Conservation (phyloP, 2,888 invertebrate genomes). For the Megastigmus dorsalis region DNA sequence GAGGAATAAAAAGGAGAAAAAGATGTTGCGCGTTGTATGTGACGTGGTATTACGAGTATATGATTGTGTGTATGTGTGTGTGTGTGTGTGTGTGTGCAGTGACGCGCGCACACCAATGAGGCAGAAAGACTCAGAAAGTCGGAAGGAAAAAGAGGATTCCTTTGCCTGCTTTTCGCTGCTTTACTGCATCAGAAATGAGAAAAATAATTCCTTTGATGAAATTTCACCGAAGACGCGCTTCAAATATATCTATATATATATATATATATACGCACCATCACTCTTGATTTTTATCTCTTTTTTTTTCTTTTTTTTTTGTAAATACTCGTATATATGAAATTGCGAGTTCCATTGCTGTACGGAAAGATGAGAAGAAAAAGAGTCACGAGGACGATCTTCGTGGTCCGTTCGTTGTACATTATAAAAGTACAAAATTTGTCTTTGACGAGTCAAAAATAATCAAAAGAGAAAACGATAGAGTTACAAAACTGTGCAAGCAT, state of each 20-base stretch:
- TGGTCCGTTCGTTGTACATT: no score
- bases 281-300: neutral
- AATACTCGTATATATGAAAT: slow-evolving; percentile 2
- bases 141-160: slow-evolving; percentile 24
- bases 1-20: no score
- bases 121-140: slow-evolving; percentile 7
- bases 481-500: no score
- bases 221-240: slow-evolving; percentile 23
- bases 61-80: no score
- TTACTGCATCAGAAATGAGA: slow-evolving; percentile 38
- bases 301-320: neutral
- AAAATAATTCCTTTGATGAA: slow-evolving; percentile 43
- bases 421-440: no score
- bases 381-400: no score
- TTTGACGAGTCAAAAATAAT: no score
- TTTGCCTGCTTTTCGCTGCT: slow-evolving; percentile 31
- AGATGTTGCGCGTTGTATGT: slow-evolving; percentile 38
- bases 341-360: neutral
- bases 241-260: no score
- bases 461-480: no score
- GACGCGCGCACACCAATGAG: slow-evolving; percentile 22
- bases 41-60: no score
- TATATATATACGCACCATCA: no score
- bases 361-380: no score
- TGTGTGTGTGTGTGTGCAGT: slow-evolving; percentile 30